phyloP scores from a whole-genome alignment of 2,888 invertebrate genomes.

The Trichopria drosophilae region DNA sequence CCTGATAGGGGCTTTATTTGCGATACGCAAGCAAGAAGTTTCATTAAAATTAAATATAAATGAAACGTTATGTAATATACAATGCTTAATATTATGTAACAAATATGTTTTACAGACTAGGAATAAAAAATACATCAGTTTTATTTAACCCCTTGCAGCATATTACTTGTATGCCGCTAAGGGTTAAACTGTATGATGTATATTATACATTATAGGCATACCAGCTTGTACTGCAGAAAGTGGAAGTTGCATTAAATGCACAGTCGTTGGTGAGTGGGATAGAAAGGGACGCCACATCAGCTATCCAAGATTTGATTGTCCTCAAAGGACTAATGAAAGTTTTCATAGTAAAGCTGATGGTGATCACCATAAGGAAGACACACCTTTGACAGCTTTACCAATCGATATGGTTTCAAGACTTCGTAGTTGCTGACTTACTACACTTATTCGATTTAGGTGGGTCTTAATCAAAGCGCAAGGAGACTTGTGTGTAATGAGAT shows the following conservation, averaged over 20 bases:
- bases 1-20: no score
- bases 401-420: constrained; percentile 40
- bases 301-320: constrained; percentile 5
- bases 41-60: no score
- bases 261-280: constrained; percentile 3
- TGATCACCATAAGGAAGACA: constrained; percentile 6
- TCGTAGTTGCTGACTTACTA: constrained; percentile 38
- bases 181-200: background rate
- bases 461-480: no score
- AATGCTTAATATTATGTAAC: no score
- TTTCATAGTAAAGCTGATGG: constrained; percentile 5
- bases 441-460: constrained; percentile 38
- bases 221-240: constrained; percentile 5
- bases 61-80: no score
- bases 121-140: no score
- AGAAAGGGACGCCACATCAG: constrained; percentile 3
- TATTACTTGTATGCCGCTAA: no score
- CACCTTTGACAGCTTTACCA: constrained; percentile 28
- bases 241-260: constrained; percentile 10
- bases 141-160: no score
- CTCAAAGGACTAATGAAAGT: constrained; percentile 6
- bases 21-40: no score
- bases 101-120: no score
- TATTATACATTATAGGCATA: constrained; percentile 3
- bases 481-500: no score